phyloP scores from a whole-genome alignment of 2,113 vertebrate genomes.

The Chloropsis hardwickii region DNA sequence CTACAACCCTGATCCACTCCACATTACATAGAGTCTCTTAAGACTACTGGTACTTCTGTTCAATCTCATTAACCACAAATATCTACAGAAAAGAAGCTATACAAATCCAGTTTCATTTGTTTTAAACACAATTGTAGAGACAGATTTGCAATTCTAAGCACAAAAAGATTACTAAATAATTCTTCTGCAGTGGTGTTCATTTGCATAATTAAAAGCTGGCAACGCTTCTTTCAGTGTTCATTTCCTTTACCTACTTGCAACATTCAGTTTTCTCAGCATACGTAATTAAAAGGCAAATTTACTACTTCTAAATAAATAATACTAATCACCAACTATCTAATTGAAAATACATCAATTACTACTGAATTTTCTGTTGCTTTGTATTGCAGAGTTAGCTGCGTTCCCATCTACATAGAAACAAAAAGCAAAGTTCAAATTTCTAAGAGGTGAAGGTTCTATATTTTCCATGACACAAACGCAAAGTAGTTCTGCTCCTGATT shows the following conservation, averaged over 20 bases:
- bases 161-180: constrained; percentile 48
- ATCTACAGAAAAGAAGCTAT: background rate
- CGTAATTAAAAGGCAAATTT: constrained; percentile 52
- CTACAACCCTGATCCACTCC: background rate
- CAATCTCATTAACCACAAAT: background rate
- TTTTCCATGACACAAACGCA: background rate
- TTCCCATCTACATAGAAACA: background rate
- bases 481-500: background rate
- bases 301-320: constrained; percentile 39
- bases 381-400: background rate
- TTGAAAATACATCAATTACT: background rate
- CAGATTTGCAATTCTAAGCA: constrained; percentile 42
- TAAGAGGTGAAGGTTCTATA: background rate
- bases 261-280: background rate
- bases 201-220: constrained; percentile 59
- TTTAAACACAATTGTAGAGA: background rate
- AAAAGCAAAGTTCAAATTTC: background rate
- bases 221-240: constrained; percentile 23
- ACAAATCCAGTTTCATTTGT: constrained; percentile 1
- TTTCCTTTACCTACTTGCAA: constrained; percentile 55
- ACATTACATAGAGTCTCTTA: background rate
- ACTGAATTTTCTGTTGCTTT: background rate
- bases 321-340: background rate
- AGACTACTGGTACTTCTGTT: background rate
- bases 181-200: background rate